Conservation (phyloP, 1,140 invertebrate genomes). For the Cydia fagiglandana region DNA sequence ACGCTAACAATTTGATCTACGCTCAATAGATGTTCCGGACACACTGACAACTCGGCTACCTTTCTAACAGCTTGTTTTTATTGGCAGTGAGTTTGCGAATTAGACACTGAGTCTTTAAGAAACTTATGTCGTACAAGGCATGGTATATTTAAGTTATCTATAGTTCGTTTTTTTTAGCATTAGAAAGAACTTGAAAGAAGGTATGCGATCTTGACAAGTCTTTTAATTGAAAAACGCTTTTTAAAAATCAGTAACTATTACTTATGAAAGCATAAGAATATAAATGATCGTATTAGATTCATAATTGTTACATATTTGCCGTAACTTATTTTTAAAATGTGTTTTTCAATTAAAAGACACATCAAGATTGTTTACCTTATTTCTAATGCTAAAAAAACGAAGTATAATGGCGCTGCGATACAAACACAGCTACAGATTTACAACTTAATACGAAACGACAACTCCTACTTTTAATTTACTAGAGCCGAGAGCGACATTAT, state of each 20-base stretch:
- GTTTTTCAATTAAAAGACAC: too few species aligned
- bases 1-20: conserved; percentile 65
- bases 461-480: conserved; percentile 24
- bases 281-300: too few species aligned
- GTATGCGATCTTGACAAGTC: too few species aligned
- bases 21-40: conserved; percentile 52
- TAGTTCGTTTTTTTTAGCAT: too few species aligned
- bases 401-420: conserved; percentile 2
- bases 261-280: too few species aligned
- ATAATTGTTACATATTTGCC: too few species aligned
- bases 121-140: conserved; percentile 29
- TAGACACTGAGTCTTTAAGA: conserved; percentile 17
- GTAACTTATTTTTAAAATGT: too few species aligned
- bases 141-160: conserved; percentile 20
- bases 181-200: too few species aligned
- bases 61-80: conserved; percentile 32
- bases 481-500: not conserved
- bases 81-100: conserved; percentile 40
- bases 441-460: conserved; percentile 7
- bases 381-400: too few species aligned
- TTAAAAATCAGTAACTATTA: too few species aligned
- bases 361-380: too few species aligned
- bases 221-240: too few species aligned
- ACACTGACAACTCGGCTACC: conserved; percentile 62
- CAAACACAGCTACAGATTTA: not conserved